Base-by-base conservation (phyloP, 2,797 vertebrate genomes). In the Epinephelus coioides region DNA sequence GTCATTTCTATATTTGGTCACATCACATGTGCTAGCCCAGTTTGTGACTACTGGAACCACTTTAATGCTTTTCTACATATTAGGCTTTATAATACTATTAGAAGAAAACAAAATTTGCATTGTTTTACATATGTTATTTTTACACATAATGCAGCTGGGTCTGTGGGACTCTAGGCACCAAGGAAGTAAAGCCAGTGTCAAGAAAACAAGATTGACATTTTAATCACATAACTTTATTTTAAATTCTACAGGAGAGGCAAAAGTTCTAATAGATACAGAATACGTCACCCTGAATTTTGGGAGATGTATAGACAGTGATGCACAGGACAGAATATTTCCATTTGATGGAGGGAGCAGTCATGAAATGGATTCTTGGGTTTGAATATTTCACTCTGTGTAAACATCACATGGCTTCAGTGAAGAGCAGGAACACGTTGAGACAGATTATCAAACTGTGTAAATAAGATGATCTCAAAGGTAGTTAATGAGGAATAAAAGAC, bases 231-330 rank as follows among this genome's bases (percentile, higher is more conserved):
- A 65, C 34, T 63, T 43, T n/a, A 25, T 65, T 75, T 68, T 30
- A 40, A 27, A 59, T 73, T 84, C 38, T 18, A n/a, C 57, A 43
- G 15, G 7, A 46, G 13, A 30, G 8, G 18, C 17, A 17, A 46
- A 27, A 51, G 5, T 78, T 67, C 66, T 3, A 30, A 55, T 23
- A 78, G 43, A 73, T 19, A 34, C 11, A 30, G 54, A 59, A 65
- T 65, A 71, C 68, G 30, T 67, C 27, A 25, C 43, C 6, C 19
- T 43, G 53, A 43, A 55, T 62, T 68, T 13, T 10, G 17, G 13
- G 18, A 34, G 60, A 54, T 71, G 64, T 74, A 25, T 73, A 59
- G 66, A 75, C 63, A 83, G 76, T 27, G 13, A 79, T 25, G 43
- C 57, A 21, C 4, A 38, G 44, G 51, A 34, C 25, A 19, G 8